Base-by-base conservation (phyloP, 1,140 invertebrate species). In the Scaptodrosophila lebanonensis region DNA sequence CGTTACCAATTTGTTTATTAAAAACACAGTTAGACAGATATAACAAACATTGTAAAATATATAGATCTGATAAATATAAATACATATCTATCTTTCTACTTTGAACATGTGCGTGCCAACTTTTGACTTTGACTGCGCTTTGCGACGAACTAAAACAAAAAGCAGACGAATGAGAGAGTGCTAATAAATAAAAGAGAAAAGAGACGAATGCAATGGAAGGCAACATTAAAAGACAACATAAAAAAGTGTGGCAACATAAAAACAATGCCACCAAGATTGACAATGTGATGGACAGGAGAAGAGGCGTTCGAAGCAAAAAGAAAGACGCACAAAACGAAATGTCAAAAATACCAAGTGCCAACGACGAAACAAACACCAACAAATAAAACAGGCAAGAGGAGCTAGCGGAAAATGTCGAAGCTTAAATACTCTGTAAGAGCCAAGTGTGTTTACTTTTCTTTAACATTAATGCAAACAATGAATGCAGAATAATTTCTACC, bases 181-280 rank as follows among this genome's bases (percentile, higher is more conserved):
- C 29, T 39, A 50, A 36, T 49, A 52, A 48, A 30, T 25, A 68
- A 61, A 62, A 60, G 51, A 51, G 54, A 51, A 52, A 38, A 18
- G 25, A 25, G 8, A 25, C 22, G 22, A 25, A 25, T 25, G 22
- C 22, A 25, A 25, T 25, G 22, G n/a, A 25, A 25, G 22, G 22
- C 22, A 25, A 25, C 8, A 33, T 8, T 8, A 33, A 33, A 5
- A 33, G 32, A n/a, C 6, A 3, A 18, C 9, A 15, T 5, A 17
- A 61, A 79, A 84, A 76, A 64, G 42, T 53, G 47, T 53, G 61
- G 47, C 56, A 67, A 59, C 59, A 73, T 43, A 66, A 76, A 70
- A 67, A 63, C 25, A 42, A 84, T 75, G 79, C 79, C 72, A 83
- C 76, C 67, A 79, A 66, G 77, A 83, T 83, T 83, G 77, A 83